phyloP scores from a whole-genome alignment of 1,140 invertebrate species.

The Zaprionus ornatus region DNA sequence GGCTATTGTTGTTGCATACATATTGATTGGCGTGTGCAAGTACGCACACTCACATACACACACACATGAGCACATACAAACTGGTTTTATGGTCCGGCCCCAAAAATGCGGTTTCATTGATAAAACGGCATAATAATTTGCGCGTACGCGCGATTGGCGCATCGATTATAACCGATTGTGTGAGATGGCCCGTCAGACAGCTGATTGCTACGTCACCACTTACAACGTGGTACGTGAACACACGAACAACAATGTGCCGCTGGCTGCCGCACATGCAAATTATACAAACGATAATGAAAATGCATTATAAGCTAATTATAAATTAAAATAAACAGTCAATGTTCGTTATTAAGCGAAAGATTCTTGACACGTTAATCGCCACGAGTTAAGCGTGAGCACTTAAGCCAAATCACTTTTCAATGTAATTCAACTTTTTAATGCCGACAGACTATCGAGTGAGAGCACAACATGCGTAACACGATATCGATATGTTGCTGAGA shows the following conservation, averaged over 20 bases:
- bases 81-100: slow-evolving; percentile 41
- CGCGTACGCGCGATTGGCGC: slow-evolving; percentile 12
- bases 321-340: not conserved
- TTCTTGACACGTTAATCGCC: not conserved
- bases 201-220: slow-evolving; percentile 43
- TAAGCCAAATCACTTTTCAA: no score
- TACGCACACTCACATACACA: slow-evolving; percentile 1
- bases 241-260: not conserved
- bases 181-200: slow-evolving; percentile 27
- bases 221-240: slow-evolving; percentile 12
- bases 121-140: slow-evolving; percentile 48
- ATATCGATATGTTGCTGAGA: slow-evolving; percentile 16
- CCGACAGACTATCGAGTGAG: slow-evolving; percentile 1
- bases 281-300: not conserved
- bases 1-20: slow-evolving; percentile 20
- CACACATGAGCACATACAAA: slow-evolving; percentile 24
- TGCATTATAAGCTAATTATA: not conserved
- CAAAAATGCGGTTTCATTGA: slow-evolving; percentile 63
- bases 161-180: slow-evolving; percentile 53
- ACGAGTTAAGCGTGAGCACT: not conserved
- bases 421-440: not conserved
- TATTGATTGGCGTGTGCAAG: slow-evolving; percentile 45
- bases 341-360: not conserved
- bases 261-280: not conserved
- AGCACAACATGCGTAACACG: slow-evolving; percentile 8